phyloP scores from a whole-genome alignment of 64 coral and sea anemone species.

The Astreopora myriophthalma region DNA sequence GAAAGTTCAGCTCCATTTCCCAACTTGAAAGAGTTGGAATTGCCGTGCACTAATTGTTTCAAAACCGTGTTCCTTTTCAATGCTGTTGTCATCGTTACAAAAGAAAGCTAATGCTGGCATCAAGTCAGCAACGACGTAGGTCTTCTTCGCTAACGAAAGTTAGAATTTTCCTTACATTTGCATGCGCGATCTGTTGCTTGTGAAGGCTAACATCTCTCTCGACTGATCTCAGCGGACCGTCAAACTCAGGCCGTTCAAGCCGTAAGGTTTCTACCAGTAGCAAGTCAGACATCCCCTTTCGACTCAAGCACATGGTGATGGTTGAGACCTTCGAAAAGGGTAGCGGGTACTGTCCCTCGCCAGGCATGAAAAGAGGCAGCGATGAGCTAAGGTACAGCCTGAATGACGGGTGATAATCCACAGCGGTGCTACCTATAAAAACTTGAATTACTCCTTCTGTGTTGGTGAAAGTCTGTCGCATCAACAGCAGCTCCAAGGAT shows the following conservation, averaged over 20 bases:
- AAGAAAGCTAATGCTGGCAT: too few relatives aligned
- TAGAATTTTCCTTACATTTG: conserved; percentile 36
- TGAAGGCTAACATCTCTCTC: conserved; percentile 85
- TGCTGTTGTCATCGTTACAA: too few relatives aligned
- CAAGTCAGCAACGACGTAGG: too few relatives aligned
- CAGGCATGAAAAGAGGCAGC: conserved; percentile 69
- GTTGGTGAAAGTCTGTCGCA: conserved; percentile 74
- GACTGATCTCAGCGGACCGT: conserved; percentile 80
- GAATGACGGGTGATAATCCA: conserved; percentile 84
- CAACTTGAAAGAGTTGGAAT: too few relatives aligned
- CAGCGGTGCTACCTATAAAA: conserved; percentile 68
- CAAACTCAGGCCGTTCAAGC: conserved; percentile 90
- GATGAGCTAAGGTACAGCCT: conserved; percentile 82
- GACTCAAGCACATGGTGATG: conserved; percentile 79
- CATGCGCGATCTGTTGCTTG: conserved; percentile 80
- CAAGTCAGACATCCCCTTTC: conserved; percentile 76
- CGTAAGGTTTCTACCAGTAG: conserved; percentile 70
- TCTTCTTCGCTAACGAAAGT: too few relatives aligned
- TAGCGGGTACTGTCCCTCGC: conserved; percentile 50
- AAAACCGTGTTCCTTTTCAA: too few relatives aligned
- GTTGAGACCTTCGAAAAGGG: conserved; percentile 67
- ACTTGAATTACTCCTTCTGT: conserved; percentile 47
- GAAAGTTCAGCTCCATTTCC: too few relatives aligned
- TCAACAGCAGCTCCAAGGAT: conserved; percentile 70
- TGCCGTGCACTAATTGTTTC: too few relatives aligned